Conservation (phyloP, 2,113 vertebrate species). For the Pleuronectes platessa region DNA sequence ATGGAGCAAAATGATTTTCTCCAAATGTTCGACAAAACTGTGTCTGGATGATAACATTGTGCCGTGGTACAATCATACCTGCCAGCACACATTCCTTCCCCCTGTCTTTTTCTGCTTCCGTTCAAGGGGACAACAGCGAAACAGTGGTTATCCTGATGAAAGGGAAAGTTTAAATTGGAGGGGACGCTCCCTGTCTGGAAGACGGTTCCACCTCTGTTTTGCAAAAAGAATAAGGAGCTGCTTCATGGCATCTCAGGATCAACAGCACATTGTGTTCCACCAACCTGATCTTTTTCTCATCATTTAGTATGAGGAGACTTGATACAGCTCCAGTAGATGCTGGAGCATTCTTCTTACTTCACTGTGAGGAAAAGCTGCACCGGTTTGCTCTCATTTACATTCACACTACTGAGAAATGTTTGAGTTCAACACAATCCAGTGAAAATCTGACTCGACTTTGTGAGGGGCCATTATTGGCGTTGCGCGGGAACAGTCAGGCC, state of each 20-base stretch:
- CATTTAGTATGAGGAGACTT: constrained; percentile 34
- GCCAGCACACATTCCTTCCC: constrained; percentile 66
- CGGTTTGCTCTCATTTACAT: constrained; percentile 27
- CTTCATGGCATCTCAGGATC: constrained; percentile 33
- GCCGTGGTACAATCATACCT: constrained; percentile 81
- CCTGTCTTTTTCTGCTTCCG: constrained; percentile 50
- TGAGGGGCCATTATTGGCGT: constrained; percentile 34
- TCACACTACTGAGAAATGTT: background rate
- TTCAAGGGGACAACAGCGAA: constrained; percentile 58
- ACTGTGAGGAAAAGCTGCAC: background rate
- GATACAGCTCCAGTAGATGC: constrained; percentile 35
- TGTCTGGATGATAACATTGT: constrained; percentile 91
- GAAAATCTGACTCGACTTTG: constrained; percentile 5
- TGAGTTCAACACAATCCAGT: constrained; percentile 38
- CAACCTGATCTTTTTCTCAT: constrained; percentile 47
- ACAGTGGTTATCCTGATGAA: constrained; percentile 65
- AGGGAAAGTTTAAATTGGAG: constrained; percentile 52
- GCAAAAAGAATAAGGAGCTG: constrained; percentile 35
- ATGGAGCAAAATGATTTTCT: constrained; percentile 91
- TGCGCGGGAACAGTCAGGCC: background rate
- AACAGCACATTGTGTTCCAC: constrained; percentile 37
- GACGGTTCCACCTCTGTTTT: constrained; percentile 50
- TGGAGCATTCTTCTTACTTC: constrained; percentile 31
- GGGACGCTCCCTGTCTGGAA: constrained; percentile 46
- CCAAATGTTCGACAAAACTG: constrained; percentile 94